Percentiles rank a stretch among this genome's conserved stretches.
These are phyloP conservation scores for Parus major DNA, from an alignment of 2,113 vertebrate genomes.

Conservation along the genomic window DNA sequence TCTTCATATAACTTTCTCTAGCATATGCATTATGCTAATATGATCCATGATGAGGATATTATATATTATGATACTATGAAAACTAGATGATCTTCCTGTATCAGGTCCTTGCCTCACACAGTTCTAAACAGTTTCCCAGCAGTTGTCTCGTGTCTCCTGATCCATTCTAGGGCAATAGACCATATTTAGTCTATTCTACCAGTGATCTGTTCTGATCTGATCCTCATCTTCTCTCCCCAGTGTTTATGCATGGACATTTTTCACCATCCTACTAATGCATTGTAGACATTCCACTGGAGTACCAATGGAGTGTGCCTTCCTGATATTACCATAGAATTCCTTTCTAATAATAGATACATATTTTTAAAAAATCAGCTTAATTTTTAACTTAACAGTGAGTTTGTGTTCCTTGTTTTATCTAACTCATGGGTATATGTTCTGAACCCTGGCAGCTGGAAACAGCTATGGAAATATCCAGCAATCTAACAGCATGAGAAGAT, in stretches of 20 bases:
- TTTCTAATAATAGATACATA: background rate
- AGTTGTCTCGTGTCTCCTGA: background rate
- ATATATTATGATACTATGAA: background rate
- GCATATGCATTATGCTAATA: background rate
- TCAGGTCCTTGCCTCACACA: background rate
- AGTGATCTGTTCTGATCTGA: background rate
- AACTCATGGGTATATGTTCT: background rate
- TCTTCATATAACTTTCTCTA: background rate
- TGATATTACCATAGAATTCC: background rate
- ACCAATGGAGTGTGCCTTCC: background rate
- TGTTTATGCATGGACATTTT: background rate
- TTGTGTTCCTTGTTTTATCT: background rate
- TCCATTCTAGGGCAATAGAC: background rate
- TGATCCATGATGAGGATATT: background rate
- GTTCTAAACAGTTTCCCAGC: background rate
- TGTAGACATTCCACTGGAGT: background rate
- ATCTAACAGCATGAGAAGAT: background rate
- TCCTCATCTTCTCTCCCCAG: background rate
- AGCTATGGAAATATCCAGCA: background rate
- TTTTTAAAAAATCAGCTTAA: background rate
- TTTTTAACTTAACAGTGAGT: background rate
- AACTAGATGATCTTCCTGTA: background rate
- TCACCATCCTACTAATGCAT: background rate
- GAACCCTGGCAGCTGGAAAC: background rate
- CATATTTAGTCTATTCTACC: background rate